A percentile compares a stretch with the other conserved stretches of the same genome.
These are phyloP conservation scores for Forbesichthys papilliferus DNA, from an alignment of 2,113 vertebrate species.

Conservation along the genomic window DNA sequence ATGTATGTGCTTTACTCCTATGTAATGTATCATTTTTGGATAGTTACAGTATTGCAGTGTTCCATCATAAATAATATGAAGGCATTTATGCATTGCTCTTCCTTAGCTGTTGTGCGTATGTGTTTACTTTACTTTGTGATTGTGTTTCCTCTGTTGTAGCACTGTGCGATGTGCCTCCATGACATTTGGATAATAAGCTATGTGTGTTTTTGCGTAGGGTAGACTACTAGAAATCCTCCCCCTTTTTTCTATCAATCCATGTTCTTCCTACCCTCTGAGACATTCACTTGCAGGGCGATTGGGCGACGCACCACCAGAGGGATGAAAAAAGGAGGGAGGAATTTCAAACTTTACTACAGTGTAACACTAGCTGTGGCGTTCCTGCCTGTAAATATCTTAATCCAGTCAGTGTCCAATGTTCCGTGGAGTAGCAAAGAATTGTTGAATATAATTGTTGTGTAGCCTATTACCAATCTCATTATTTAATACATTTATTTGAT, in stretches of 20 bases:
- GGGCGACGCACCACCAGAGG: too few relatives aligned
- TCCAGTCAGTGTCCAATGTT: neutral
- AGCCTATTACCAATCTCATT: too few relatives aligned
- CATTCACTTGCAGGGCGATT: neutral
- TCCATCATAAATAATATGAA: neutral
- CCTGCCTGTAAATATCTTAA: too few relatives aligned
- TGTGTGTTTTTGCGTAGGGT: constrained; percentile 12
- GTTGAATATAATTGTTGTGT: too few relatives aligned
- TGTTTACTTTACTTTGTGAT: neutral
- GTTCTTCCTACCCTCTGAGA: constrained; percentile 2
- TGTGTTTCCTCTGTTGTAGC: neutral
- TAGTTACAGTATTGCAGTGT: neutral
- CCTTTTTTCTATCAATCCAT: neutral
- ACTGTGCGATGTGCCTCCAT: neutral
- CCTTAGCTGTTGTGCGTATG: constrained; percentile 19
- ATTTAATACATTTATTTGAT: too few relatives aligned
- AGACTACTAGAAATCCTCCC: constrained; percentile 5
- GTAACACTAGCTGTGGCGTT: too few relatives aligned
- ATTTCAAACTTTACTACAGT: too few relatives aligned
- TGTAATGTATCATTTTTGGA: constrained; percentile 17
- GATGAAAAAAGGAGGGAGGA: too few relatives aligned
- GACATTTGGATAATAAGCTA: constrained; percentile 44
- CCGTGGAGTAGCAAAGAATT: too few relatives aligned
- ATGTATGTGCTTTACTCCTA: neutral
- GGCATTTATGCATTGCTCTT: constrained; percentile 41